Percentiles rank a stretch among this genome's conserved stretches.
These are phyloP conservation scores for Calosoma granatense DNA, from an alignment of 1,140 invertebrate species.

Conservation along the genomic window DNA sequence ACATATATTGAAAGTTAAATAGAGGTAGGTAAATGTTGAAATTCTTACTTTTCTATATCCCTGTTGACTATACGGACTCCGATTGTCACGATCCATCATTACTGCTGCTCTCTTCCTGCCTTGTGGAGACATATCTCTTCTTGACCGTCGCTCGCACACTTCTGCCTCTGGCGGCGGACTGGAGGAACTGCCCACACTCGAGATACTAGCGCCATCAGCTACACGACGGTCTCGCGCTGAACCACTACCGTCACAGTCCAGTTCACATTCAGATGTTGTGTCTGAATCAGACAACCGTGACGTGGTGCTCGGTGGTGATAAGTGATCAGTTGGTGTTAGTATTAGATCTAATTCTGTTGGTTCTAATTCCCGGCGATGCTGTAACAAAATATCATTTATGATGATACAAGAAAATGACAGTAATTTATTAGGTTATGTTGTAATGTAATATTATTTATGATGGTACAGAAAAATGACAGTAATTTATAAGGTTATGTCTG, in stretches of 20 bases:
- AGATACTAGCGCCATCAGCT: slow-evolving; percentile 68
- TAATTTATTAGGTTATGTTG: background rate
- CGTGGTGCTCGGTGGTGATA: slow-evolving; percentile 82
- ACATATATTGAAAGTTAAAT: slow-evolving; percentile 4
- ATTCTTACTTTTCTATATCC: slow-evolving; percentile 22
- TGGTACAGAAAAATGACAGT: slow-evolving; percentile 12
- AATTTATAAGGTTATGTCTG: background rate
- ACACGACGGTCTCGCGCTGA: slow-evolving; percentile 43
- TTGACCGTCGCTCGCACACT: slow-evolving; percentile 34
- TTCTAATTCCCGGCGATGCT: slow-evolving; percentile 33
- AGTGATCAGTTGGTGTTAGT: slow-evolving; percentile 69
- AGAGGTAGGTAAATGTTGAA: background rate
- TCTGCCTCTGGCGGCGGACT: slow-evolving; percentile 49
- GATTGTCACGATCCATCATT: slow-evolving; percentile 46
- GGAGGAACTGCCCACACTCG: slow-evolving; percentile 78
- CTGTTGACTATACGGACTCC: slow-evolving; percentile 37
- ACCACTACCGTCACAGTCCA: slow-evolving; percentile 48
- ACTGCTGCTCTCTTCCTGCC: slow-evolving; percentile 57
- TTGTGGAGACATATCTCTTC: slow-evolving; percentile 68
- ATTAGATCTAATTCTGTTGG: slow-evolving; percentile 40
- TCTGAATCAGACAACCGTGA: slow-evolving; percentile 87
- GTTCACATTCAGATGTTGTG: slow-evolving; percentile 80
- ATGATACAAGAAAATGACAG: too few species aligned
- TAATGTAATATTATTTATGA: background rate
- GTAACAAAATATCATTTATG: slow-evolving; percentile 17